A percentile compares a stretch with the other conserved stretches of the same genome.
These are phyloP conservation scores for Coelopa pilipes DNA, from an alignment of 2,888 invertebrate species.

Conservation along the genomic window DNA sequence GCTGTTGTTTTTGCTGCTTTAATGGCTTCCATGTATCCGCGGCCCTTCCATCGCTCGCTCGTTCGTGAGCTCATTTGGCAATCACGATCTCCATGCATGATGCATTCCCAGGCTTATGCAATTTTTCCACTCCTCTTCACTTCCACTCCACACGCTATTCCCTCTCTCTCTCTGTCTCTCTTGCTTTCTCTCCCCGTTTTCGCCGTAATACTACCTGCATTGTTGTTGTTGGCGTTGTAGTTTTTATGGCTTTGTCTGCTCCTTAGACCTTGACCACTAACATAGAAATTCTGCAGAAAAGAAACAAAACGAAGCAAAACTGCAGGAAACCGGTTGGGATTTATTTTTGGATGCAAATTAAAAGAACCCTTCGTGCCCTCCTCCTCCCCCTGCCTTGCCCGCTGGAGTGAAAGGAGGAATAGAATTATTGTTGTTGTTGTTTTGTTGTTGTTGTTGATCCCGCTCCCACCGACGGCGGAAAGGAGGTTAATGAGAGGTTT, in stretches of 20 bases:
- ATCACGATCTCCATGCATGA: slow-evolving; percentile 58
- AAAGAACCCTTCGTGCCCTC: neutral
- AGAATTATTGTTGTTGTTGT: no score
- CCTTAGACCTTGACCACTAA: slow-evolving; percentile 67
- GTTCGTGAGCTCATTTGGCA: slow-evolving; percentile 30
- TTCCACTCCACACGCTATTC: slow-evolving; percentile 3
- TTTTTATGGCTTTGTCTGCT: slow-evolving; percentile 54
- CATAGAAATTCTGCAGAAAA: slow-evolving; percentile 52
- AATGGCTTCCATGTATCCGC: neutral
- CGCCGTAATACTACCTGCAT: neutral
- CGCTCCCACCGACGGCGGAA: neutral
- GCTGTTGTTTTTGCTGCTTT: neutral
- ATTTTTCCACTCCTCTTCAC: slow-evolving; percentile 33
- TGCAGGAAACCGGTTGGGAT: slow-evolving; percentile 36
- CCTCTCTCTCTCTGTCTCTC: slow-evolving; percentile 34
- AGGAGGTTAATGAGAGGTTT: slow-evolving; percentile 20
- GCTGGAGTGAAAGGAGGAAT: neutral
- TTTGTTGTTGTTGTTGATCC: no score
- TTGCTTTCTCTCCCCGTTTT: slow-evolving; percentile 35
- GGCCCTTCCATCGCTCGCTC: slow-evolving; percentile 7
- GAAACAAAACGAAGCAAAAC: slow-evolving; percentile 39
- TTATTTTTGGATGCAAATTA: slow-evolving; percentile 36
- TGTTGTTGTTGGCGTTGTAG: slow-evolving; percentile 54
- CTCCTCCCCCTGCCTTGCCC: no score
- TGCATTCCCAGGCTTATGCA: slow-evolving; percentile 50